Base-by-base conservation (phyloP, 1,140 invertebrate species). In the Rhopalosiphum padi region DNA sequence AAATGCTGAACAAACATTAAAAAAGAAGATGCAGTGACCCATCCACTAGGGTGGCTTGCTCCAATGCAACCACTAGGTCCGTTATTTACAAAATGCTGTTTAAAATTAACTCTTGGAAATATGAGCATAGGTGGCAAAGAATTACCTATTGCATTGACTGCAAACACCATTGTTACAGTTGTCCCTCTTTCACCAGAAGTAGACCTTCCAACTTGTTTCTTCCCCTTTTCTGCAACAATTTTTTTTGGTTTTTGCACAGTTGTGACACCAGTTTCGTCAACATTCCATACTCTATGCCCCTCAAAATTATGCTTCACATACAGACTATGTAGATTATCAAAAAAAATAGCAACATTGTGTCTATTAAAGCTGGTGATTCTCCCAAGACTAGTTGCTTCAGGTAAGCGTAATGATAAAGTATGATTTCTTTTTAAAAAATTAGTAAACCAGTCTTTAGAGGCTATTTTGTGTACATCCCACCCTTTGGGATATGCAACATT, bases 341-440 rank as follows among this genome's bases (percentile, higher is more conserved):
- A 96, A 94, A 96, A 51, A 92, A 46, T 87, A 23, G 68, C 83
- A 5, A 95, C 95, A 94, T 95, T 95, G 22, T 92, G 90, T 96
- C 95, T 95, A 94, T 96, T 96, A 94, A 96, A 96, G 25, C 94
- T 94, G 8, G 95, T 95, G 43, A 95, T 95, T 94, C 95, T 94
- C 5, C 95, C 94, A 85, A 96, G 93, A 94, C 95, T 95, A 53
- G 95, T 95, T 85, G 94, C 94, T 94, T 96, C 95, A 93, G 96
- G 95, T 94, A 94, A 95, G 88, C 95, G 93, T 43, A 96, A 92
- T 82, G 94, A 95, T 43, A 96, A 55, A 21, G 37, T 53, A 18
- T 93, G 93, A 94, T 95, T 94, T 22, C 95, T 87, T 94, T 95
- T 94, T 90, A 95, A 91, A 94, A 95, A 95, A 30, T n/a, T 83